Base-by-base conservation (phyloP, 1,140 invertebrate species). In the Mycetomoellerius zeteki region DNA sequence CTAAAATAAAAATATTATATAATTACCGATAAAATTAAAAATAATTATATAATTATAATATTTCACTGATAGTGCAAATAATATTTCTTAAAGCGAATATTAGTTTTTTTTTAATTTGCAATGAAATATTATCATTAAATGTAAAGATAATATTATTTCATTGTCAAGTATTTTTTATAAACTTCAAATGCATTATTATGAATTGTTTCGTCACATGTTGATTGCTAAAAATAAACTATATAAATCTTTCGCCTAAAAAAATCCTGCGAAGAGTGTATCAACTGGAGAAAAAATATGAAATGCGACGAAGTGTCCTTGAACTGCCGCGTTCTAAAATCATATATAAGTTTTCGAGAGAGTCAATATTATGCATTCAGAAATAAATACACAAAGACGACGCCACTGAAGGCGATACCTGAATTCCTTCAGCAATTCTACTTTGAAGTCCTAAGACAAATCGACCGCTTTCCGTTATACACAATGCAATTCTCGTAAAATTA, bases 321-420 rank as follows among this genome's bases (percentile, higher is more conserved):
- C 27, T 12, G 10, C 3, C 4, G 24, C 6, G n/a, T n/a, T 75
- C 80, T 47, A 73, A 60, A 75, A 75, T 73, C 27, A 27, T 71
- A 37, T 30, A 19, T 24, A 7, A 30, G 14, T 75, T 84, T 73
- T 75, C n/a, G 54, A 47, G n/a, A 33, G 37, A 37, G 37, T 82
- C 37, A 73, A 84, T 84, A 75, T 84, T 84, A 73, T 82, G 37
- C 37, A 0, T 75, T 54, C 37, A 60, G 43, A 73, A 75, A 82
- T 82, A 82, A 82, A 73, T 47, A 30, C 19, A 24, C 52, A 56
- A 72, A 71, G n/a, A 65, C 43, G 37, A 52, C 43, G 27, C 10
- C 4, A 3, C 16, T 30, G 47, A 30, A 50, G 37, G 14, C 30
- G 27, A 56, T 5, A 21, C 8, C 27, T 84, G 43, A 84, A 62